Base-by-base conservation (phyloP, 2,888 invertebrate genomes). In the Carabus problematicus region DNA sequence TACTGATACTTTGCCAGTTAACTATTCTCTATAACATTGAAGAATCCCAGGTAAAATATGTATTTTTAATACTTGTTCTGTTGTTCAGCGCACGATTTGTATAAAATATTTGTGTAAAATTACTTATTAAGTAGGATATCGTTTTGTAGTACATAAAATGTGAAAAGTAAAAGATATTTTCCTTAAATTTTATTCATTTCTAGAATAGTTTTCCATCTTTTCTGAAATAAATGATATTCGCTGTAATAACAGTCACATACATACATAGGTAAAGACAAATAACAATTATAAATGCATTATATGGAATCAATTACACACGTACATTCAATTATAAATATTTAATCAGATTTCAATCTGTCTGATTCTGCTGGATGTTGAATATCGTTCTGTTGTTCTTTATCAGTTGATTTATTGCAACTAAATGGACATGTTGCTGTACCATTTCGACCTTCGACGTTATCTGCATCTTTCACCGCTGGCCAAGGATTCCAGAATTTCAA, bases 401-500 rank as follows among this genome's bases (percentile, higher is more conserved):
- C 71, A 59, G 2, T 29, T 29, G 29, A 29, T 75, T 72, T 73
- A 72, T 73, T 67, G 55, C 63, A 18, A 66, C 72, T 73, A 73
- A 75, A 74, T 72, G 75, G 67, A 43, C 67, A 67, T n/a, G 60
- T 40, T 19, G 19, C 45, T 29, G 29, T 29, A 41, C 67, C 67
- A 60, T 67, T 67, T 6, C 56, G 59, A 43, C 61, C 70, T 19
- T 74, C 74, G 16, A 64, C 71, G 45, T 72, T 59, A 62, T 75
- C 77, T 14, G 77, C 76, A 8, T 78, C 74, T 56, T 77, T 77
- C 54, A 79, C 87, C 73, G 88, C 87, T 29, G 29, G 29, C 89
- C 91, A 92, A 0, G 91, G 92, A 79, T 92, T 92, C 94, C 94
- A 94, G 77, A 90, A 90, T 72, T 89, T 89, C 61, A 93, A 79